These are phyloP conservation scores for Thunnus maccoyii DNA, from an alignment of 2,113 vertebrate genomes.

Conservation along the genomic window DNA sequence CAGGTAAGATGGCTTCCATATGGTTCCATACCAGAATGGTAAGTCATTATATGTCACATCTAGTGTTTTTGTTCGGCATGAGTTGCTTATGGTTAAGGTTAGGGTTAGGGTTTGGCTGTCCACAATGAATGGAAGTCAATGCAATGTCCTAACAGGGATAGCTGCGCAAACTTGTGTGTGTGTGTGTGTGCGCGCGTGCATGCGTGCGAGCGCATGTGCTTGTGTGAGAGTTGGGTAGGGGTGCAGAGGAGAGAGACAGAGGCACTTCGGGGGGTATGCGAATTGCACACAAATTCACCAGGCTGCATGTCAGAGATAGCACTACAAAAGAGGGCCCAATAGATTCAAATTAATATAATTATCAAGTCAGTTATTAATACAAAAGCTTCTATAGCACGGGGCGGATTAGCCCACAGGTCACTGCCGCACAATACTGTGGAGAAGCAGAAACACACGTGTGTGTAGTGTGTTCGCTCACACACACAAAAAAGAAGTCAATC, in stretches of 20 bases:
- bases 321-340: constrained; percentile 73
- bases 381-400: constrained; percentile 57
- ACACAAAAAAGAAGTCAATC: constrained; percentile 25
- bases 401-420: constrained; percentile 70
- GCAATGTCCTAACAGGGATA: too few relatives aligned
- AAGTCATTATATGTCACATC: too few relatives aligned
- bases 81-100: too few relatives aligned
- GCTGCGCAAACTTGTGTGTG: not conserved
- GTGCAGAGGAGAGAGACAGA: constrained; percentile 50
- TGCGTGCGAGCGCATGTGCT: too few relatives aligned
- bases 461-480: not conserved
- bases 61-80: too few relatives aligned
- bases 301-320: constrained; percentile 81
- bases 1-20: too few relatives aligned
- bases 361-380: constrained; percentile 79
- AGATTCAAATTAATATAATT: constrained; percentile 83
- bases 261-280: constrained; percentile 43
- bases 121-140: too few relatives aligned
- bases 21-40: too few relatives aligned
- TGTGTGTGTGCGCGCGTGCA: too few relatives aligned
- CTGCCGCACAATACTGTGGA: constrained; percentile 29
- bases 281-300: constrained; percentile 53
- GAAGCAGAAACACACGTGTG: not conserved
- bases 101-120: too few relatives aligned
- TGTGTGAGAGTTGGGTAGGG: not conserved